Evolutionary conservation across 1,140 invertebrate genomes (phyloP).

Genomic region (Psilanteris sp.): DNA sequence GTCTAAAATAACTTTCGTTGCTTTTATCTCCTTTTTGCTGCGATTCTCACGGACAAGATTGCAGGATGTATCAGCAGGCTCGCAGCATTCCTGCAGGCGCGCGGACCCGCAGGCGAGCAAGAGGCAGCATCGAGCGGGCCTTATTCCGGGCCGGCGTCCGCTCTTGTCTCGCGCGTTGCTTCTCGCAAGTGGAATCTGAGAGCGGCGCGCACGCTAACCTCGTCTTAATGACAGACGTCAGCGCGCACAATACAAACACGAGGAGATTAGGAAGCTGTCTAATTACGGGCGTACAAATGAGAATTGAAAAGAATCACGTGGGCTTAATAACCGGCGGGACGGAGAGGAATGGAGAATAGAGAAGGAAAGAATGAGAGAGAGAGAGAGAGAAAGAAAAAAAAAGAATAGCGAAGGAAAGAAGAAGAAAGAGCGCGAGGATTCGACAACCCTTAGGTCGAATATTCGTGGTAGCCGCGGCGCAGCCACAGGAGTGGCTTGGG

Average conservation of each 20-base stretch:
- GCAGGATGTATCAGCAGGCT: conserved; percentile 52
- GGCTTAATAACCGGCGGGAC: background rate
- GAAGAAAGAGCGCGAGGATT: background rate
- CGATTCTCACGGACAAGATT: conserved; percentile 62
- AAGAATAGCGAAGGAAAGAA: background rate
- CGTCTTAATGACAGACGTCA: conserved; percentile 60
- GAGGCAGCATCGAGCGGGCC: conserved; percentile 1
- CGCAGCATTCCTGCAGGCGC: conserved; percentile 53
- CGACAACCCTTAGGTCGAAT: conserved; percentile 23
- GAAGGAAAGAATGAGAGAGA: too few species aligned
- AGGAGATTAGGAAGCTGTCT: conserved; percentile 72
- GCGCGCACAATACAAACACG: conserved; percentile 61
- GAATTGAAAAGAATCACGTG: background rate
- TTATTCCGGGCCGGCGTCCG: background rate
- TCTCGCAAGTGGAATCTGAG: conserved; percentile 27
- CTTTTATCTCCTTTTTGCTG: conserved; percentile 40
- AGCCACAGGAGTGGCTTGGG: conserved; percentile 67
- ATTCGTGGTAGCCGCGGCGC: conserved; percentile 58
- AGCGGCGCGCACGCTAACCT: conserved; percentile 50
- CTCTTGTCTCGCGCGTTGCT: conserved; percentile 4
- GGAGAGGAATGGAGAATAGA: conserved; percentile 19
- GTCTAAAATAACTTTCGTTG: conserved; percentile 34
- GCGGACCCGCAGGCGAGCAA: background rate
- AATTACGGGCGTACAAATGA: conserved; percentile 76
- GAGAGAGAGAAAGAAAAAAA: background rate